phyloP scores from a whole-genome alignment of 2,113 vertebrate species.

The Etia nguti region DNA sequence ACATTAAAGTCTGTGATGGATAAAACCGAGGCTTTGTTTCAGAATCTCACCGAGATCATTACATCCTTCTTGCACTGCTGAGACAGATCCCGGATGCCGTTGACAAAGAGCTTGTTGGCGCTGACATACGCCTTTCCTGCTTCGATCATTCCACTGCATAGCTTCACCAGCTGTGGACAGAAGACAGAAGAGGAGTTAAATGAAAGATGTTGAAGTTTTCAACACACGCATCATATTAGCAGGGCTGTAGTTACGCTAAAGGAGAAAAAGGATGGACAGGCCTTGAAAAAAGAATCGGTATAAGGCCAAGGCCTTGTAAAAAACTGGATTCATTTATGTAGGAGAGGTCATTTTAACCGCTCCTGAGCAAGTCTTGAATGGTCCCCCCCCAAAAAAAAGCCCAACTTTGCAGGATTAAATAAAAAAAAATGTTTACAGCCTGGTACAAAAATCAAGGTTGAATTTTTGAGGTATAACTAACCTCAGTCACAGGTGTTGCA shows the following conservation, averaged over 20 bases:
- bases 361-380: not conserved
- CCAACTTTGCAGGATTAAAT: not conserved
- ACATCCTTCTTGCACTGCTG: slow-evolving; percentile 93
- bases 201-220: not conserved
- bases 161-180: slow-evolving; percentile 85
- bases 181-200: not conserved
- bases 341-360: not conserved
- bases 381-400: not conserved
- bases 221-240: not conserved
- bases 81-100: slow-evolving; percentile 87
- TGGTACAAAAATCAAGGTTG: not conserved
- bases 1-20: not conserved
- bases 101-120: slow-evolving; percentile 94
- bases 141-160: slow-evolving; percentile 95
- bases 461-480: not conserved
- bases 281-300: not conserved
- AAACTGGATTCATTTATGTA: not conserved
- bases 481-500: not conserved
- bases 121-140: slow-evolving; percentile 88
- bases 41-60: slow-evolving; percentile 86
- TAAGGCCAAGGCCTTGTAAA: not conserved
- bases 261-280: not conserved
- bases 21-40: not conserved
- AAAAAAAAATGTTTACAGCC: not conserved
- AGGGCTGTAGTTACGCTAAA: not conserved